A percentile compares a stretch with the other conserved stretches of the same genome.
Evolutionary conservation across 2,113 vertebrate genomes (phyloP).

Genomic region (Chamaetylas fuelleborni): DNA sequence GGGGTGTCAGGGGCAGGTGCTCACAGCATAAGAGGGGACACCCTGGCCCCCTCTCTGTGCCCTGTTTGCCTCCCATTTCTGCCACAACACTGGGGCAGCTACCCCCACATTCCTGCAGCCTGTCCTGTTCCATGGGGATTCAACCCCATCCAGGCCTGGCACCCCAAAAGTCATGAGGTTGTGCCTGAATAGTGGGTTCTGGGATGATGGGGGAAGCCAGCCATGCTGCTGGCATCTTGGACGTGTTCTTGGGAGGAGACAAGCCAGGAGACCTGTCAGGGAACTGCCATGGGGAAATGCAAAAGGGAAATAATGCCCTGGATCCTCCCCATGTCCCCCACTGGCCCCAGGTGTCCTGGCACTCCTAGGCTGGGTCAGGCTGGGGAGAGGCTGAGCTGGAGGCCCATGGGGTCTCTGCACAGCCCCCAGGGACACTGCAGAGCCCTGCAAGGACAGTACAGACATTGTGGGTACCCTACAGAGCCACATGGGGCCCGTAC

Average conservation of each 20-base stretch:
- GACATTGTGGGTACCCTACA: background rate
- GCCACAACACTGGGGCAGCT: accelerated
- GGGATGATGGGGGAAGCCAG: accelerated
- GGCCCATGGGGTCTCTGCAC: background rate
- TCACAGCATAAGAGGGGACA: background rate
- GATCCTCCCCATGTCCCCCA: accelerated
- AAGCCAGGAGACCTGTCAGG: background rate
- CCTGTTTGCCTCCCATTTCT: accelerated
- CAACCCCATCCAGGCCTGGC: background rate
- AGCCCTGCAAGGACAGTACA: no score
- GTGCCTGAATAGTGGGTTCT: accelerated
- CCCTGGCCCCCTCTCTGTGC: background rate
- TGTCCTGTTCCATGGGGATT: no score
- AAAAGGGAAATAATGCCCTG: background rate
- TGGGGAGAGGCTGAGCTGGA: background rate
- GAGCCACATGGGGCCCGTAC: no score
- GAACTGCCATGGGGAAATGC: background rate
- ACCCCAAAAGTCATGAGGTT: background rate
- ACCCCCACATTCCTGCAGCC: background rate
- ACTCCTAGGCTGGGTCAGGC: accelerated
- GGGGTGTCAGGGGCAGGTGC: background rate
- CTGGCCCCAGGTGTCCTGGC: accelerated
- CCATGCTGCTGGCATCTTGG: background rate
- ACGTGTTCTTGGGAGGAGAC: accelerated
- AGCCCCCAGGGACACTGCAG: background rate